Conservation (phyloP, 2,797 vertebrate species). For the Sebastolobus altivelis region DNA sequence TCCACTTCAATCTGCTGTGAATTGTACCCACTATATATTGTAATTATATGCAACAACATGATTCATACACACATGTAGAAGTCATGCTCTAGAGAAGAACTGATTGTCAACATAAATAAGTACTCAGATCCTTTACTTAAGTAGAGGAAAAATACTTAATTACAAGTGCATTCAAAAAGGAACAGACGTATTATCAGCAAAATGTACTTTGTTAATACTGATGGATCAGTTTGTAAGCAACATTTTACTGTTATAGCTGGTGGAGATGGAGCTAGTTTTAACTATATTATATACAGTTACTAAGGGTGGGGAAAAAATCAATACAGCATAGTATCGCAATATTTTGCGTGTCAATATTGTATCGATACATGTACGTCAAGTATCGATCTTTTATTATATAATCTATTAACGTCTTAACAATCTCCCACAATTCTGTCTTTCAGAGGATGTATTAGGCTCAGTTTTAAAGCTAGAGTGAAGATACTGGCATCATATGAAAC, state of each 20-base stretch:
- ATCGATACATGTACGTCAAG: no score
- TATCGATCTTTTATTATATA: no score
- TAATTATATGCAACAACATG: constrained; percentile 55
- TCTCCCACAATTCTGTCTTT: no score
- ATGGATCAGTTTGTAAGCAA: neutral
- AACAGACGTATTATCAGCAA: neutral
- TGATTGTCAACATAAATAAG: neutral
- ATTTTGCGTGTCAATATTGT: no score
- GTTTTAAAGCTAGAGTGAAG: no score
- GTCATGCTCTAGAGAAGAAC: constrained; percentile 13
- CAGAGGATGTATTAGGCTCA: no score
- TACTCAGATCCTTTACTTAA: neutral
- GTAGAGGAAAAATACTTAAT: neutral
- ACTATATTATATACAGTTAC: neutral
- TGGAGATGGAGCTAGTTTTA: neutral
- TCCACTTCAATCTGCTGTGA: constrained; percentile 46
- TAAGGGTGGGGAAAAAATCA: no score
- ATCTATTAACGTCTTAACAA: no score
- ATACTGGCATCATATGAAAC: no score
- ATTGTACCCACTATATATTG: constrained; percentile 37
- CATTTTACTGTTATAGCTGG: neutral
- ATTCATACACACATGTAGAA: constrained; percentile 34
- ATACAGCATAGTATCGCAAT: no score
- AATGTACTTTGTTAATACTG: neutral
- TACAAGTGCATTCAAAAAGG: neutral